These are phyloP conservation scores for Cordilura impudica DNA, from an alignment of 2,888 invertebrate species.

Conservation along the genomic window DNA sequence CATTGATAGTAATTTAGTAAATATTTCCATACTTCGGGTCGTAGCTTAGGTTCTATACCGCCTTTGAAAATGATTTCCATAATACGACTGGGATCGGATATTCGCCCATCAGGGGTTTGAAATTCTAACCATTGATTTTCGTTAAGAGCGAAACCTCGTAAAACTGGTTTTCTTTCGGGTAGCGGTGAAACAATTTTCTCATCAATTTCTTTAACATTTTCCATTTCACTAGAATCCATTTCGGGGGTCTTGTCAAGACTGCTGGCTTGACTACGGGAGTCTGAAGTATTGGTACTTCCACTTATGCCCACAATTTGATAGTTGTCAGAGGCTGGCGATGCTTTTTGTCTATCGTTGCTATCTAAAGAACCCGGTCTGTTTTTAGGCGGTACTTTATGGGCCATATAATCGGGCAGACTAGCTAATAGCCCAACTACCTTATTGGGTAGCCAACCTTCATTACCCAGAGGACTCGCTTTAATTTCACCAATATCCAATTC, in stretches of 20 bases:
- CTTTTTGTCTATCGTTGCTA: slow-evolving; percentile 60
- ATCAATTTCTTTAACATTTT: slow-evolving; percentile 71
- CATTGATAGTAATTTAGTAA: slow-evolving; percentile 92
- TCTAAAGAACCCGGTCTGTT: slow-evolving; percentile 65
- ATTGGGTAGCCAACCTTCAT: slow-evolving; percentile 76
- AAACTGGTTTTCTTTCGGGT: slow-evolving; percentile 72
- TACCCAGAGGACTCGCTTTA: slow-evolving; percentile 70
- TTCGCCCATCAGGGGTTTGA: slow-evolving; percentile 88
- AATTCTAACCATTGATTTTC: slow-evolving; percentile 89
- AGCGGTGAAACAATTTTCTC: slow-evolving; percentile 71
- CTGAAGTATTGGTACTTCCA: slow-evolving; percentile 69
- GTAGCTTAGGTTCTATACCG: slow-evolving; percentile 86
- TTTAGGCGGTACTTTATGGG: slow-evolving; percentile 69
- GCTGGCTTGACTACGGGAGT: slow-evolving; percentile 69
- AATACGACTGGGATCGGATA: slow-evolving; percentile 87
- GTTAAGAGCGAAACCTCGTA: slow-evolving; percentile 82
- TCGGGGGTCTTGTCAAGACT: slow-evolving; percentile 80
- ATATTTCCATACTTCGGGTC: slow-evolving; percentile 96
- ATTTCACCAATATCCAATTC: slow-evolving; percentile 85
- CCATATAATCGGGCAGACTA: slow-evolving; percentile 75
- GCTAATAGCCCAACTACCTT: slow-evolving; percentile 74
- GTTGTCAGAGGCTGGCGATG: slow-evolving; percentile 68
- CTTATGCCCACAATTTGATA: slow-evolving; percentile 73
- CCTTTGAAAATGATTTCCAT: slow-evolving; percentile 94
- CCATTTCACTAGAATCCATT: slow-evolving; percentile 80